phyloP scores from a whole-genome alignment of 2,797 vertebrate species.

The Peromyscus melanophrys region DNA sequence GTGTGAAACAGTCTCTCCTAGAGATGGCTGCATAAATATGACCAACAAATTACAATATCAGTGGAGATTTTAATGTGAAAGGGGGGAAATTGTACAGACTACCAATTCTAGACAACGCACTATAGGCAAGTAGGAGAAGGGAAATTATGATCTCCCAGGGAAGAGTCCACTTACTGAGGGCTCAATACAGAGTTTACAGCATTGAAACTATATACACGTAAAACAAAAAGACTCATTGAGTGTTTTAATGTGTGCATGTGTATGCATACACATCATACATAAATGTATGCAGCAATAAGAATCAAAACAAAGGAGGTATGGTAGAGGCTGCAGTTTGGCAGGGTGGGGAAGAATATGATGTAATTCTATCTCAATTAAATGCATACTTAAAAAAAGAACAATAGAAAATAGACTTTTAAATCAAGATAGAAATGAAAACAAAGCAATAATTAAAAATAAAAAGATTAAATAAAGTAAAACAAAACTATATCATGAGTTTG shows the following conservation, averaged over 20 bases:
- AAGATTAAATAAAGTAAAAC: too few species aligned
- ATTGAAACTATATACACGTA: not conserved
- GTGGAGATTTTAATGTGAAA: not conserved
- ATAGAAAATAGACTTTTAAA: not conserved
- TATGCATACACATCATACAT: not conserved
- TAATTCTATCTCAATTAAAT: too few species aligned
- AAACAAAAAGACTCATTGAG: not conserved
- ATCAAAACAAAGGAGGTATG: not conserved
- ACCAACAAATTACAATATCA: not conserved
- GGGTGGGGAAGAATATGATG: not conserved
- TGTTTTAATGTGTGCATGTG: too few species aligned
- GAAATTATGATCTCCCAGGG: not conserved
- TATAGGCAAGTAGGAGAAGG: not conserved
- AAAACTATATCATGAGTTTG: too few species aligned
- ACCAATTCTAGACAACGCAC: not conserved
- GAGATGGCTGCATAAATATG: not conserved
- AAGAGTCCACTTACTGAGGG: not conserved
- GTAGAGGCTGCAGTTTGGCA: not conserved
- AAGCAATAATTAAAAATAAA: not conserved
- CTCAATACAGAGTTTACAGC: not conserved
- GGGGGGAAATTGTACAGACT: too few species aligned
- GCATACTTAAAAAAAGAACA: not conserved
- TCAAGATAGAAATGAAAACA: not conserved
- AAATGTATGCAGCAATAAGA: not conserved
- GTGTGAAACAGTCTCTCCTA: not conserved